phyloP scores from a whole-genome alignment of 1,140 invertebrate species.

The Galendromus occidentalis region DNA sequence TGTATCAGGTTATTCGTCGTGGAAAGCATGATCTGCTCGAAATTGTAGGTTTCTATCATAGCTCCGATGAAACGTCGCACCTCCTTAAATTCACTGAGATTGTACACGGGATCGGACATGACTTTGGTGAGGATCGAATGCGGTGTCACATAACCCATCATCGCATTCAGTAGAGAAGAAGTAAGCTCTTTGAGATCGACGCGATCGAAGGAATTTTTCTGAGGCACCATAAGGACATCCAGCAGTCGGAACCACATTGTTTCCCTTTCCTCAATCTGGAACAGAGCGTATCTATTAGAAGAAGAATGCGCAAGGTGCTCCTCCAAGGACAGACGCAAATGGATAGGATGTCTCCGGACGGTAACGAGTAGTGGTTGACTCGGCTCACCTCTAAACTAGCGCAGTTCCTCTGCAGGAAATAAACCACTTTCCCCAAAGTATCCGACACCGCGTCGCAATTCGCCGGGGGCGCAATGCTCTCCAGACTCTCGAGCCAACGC shows the following conservation, averaged over 20 bases:
- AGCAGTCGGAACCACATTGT: conserved; percentile 36
- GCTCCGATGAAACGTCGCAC: conserved; percentile 33
- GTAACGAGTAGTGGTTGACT: background rate
- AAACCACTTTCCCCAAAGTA: background rate
- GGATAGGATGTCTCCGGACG: too few species aligned
- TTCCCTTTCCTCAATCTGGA: conserved; percentile 28
- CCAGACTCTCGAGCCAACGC: conserved; percentile 13
- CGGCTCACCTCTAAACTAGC: background rate
- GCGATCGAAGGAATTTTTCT: conserved; percentile 25
- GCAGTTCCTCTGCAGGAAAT: conserved; percentile 13
- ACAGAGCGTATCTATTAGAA: background rate
- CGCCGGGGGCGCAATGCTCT: background rate
- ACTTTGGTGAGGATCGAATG: conserved; percentile 23
- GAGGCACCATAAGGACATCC: conserved; percentile 32
- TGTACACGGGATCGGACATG: conserved; percentile 33
- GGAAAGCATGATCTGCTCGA: conserved; percentile 27
- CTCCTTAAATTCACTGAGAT: conserved; percentile 35
- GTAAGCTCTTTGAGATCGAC: conserved; percentile 32
- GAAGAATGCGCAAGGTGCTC: too few species aligned
- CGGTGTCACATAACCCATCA: conserved; percentile 38
- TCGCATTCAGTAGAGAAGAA: conserved; percentile 35
- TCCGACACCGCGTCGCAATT: conserved; percentile 1
- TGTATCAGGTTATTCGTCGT: background rate
- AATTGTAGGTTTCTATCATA: conserved; percentile 38
- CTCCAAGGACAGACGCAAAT: too few species aligned